Percentiles rank a stretch among this genome's conserved stretches.
These are phyloP conservation scores for Molossus alvarezi DNA, from an alignment of 2,797 vertebrate genomes.

Conservation along the genomic window DNA sequence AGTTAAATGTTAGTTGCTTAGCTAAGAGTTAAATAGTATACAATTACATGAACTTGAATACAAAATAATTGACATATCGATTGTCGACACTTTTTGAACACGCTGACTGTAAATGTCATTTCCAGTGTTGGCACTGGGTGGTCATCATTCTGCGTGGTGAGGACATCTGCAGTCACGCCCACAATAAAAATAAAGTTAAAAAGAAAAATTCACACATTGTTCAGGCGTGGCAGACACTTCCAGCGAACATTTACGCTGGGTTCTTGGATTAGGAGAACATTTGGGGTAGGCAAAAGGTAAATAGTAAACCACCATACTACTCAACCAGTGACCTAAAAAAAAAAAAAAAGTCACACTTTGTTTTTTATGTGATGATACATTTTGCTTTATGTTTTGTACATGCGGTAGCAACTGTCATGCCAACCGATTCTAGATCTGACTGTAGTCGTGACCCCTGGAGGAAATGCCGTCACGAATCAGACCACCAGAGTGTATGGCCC, in stretches of 20 bases:
- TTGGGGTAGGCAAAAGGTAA: constrained; percentile 84
- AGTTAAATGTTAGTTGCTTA: neutral
- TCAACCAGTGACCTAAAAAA: constrained; percentile 80
- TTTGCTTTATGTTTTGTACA: neutral
- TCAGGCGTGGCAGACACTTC: constrained; percentile 79
- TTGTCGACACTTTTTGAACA: neutral
- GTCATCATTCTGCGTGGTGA: neutral
- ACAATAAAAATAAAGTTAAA: no score
- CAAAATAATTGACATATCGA: neutral
- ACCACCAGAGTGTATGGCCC: neutral
- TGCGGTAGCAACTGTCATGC: neutral
- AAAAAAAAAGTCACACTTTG: no score
- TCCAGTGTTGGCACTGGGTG: neutral
- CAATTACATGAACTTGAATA: constrained; percentile 35
- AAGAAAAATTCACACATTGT: constrained; percentile 73
- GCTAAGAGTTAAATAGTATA: constrained; percentile 32
- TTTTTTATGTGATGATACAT: neutral
- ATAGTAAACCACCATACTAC: constrained; percentile 84
- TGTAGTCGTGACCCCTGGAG: neutral
- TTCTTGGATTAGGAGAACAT: constrained; percentile 82
- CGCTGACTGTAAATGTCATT: neutral
- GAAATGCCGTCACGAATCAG: neutral
- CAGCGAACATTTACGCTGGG: constrained; percentile 83
- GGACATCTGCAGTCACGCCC: no score
- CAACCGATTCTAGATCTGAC: neutral